Evolutionary conservation across 2,888 invertebrate genomes (phyloP).

Genomic region (Ariolimax columbianus): DNA sequence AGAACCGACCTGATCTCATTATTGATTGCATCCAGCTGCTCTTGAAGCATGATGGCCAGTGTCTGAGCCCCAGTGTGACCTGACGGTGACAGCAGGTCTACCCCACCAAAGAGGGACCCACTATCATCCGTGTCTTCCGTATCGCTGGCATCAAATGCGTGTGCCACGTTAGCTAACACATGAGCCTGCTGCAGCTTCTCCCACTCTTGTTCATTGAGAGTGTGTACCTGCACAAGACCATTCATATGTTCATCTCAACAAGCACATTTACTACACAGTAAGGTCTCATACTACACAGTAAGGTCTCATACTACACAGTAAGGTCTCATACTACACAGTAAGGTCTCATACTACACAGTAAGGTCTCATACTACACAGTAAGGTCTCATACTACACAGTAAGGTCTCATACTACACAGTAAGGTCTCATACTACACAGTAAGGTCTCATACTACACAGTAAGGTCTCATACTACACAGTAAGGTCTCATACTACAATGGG

Average conservation of each 20-base stretch:
- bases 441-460: too few relatives aligned
- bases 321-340: too few relatives aligned
- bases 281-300: too few relatives aligned
- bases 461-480: too few relatives aligned
- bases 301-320: too few relatives aligned
- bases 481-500: too few relatives aligned
- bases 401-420: too few relatives aligned
- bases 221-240: slow-evolving; percentile 73
- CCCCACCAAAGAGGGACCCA: slow-evolving; percentile 87
- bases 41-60: slow-evolving; percentile 98
- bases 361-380: too few relatives aligned
- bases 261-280: background rate
- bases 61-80: slow-evolving; percentile 93
- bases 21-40: slow-evolving; percentile 99
- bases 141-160: slow-evolving; percentile 91
- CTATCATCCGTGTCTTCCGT: slow-evolving; percentile 83
- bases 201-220: slow-evolving; percentile 88
- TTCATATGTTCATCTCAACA: too few relatives aligned
- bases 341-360: too few relatives aligned
- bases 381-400: too few relatives aligned
- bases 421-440: too few relatives aligned
- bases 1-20: slow-evolving; percentile 90
- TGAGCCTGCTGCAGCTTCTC: slow-evolving; percentile 92
- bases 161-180: slow-evolving; percentile 93
- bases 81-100: slow-evolving; percentile 82